Evolutionary conservation across 2,797 vertebrate species (phyloP).

Genomic region (Pangasius djambal): DNA sequence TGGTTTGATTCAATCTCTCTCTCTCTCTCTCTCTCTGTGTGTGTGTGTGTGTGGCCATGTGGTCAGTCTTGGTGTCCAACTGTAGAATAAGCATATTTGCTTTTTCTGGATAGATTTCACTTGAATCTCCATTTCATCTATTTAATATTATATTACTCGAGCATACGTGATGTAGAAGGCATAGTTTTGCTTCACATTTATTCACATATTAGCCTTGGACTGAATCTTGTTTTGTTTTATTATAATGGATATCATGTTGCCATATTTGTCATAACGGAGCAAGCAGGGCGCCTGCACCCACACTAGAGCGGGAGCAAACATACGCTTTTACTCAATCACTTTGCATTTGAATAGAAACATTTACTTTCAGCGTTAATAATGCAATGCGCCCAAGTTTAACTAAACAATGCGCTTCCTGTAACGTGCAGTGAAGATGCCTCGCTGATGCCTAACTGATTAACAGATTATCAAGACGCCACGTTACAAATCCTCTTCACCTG

Average conservation of each 20-base stretch:
- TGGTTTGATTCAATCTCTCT: neutral
- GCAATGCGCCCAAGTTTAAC: neutral
- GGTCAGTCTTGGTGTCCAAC: neutral
- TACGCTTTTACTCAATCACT: neutral
- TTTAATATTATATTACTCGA: neutral
- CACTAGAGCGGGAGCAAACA: neutral
- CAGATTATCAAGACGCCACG: neutral
- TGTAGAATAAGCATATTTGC: neutral
- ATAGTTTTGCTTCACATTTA: neutral
- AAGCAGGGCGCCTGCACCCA: neutral
- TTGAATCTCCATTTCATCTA: neutral
- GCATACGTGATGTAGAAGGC: neutral
- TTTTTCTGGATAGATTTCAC: neutral
- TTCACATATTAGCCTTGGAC: neutral
- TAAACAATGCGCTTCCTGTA: neutral
- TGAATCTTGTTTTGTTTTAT: neutral
- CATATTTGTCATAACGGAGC: neutral
- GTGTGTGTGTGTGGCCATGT: neutral
- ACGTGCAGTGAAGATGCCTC: neutral
- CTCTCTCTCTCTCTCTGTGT: no score
- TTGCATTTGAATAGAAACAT: neutral
- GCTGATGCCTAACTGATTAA: neutral
- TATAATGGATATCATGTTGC: neutral
- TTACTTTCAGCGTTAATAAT: neutral
- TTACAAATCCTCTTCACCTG: neutral